Evolutionary conservation across 2,113 vertebrate species (phyloP), one percentile per base, ranked within the genome.

Genomic region (Chroicocephalus ridibundus): DNA sequence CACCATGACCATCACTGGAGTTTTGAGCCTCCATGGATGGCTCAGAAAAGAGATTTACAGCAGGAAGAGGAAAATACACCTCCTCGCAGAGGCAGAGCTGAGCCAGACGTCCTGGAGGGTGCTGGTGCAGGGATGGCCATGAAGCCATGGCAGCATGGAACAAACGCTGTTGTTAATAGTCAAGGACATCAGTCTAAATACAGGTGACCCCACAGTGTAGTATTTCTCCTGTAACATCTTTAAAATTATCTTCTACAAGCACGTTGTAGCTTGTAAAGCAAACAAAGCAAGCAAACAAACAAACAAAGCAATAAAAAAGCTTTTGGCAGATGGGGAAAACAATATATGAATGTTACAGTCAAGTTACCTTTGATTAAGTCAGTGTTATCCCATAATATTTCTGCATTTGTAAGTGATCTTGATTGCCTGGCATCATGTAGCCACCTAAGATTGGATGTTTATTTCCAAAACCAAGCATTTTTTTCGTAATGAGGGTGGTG

Each of bases 101-200:
- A n/a, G 51, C 29, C 75, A 70, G 31, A 15, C 1, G 6, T 38
- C 38, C 70, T n/a, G 0, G 3, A 68, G 51, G 55, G 2, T 5
- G 29, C 14, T 25, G 57, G 36, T 19, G 49, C 34, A 75, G 34
- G 31, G 29, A 5, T 17, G 66, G 15, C 34, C 80, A 42, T 0
- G 0, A 34, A 55, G 32, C 62, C 13, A 2, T 0, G 0, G 52
- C 52, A 86, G 32, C 17, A 2, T 1, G 25, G 42, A 42, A 82
- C 75, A 61, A 13, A 24, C 24, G 3, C 26, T 51, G 20, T 3
- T 31, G 9, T 21, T n/a, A 29, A 25, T 10, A 70, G 51, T 2
- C 6, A 16, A 65, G 51, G 64, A 46, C 24, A 10, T 15, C 29
- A 6, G 32, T 38, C 19, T 21, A 26, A 82, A 69, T 11, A 21